Evolutionary conservation across 2,797 vertebrate species (phyloP), one percentile per base, ranked within the genome.

Genomic region (Poliocrania exsul): DNA sequence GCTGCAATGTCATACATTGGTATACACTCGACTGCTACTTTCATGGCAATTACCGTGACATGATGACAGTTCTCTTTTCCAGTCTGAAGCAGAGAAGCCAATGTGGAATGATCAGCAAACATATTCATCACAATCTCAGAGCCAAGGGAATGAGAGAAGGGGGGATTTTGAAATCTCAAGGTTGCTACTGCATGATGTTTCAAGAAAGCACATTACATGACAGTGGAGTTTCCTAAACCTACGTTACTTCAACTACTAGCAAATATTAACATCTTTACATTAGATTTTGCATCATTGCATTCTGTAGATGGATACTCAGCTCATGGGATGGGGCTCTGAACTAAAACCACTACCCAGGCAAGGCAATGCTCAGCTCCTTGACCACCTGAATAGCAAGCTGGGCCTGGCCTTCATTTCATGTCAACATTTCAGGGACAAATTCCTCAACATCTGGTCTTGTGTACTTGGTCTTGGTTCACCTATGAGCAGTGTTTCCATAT

Each of bases 1-100:
- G n/a, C 24, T 57, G 17, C 50, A 84, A 3, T n/a, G 9, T 58
- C 61, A 40, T 70, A 11, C 0, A 0, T 23, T 42, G 23, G 2
- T 65, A 35, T 58, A 42, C 12, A 44, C 44, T 88, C 58, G 79
- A 33, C 31, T 86, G 16, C 21, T 61, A 15, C 33, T 49, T 81
- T 71, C 26, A 33, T 17, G 53, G n/a, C 71, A 66, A 33, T 73
- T 73, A 16, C 20, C 17, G 19, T 62, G 62, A 42, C 21, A 13
- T 70, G 5, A 9, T 86, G 51, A 64, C 17, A 47, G 53, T 49
- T 66, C 13, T 85, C 17, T 33, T 78, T 87, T 84, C 38, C 50
- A 57, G 10, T 66, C 19, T 64, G 53, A 82, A 86, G 71, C 23
- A 54, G 35, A 77, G 64, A 74, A 89, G 10, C 4, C 49, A 38